Conservation (phyloP, 2,113 vertebrate genomes). For the Pseudopipra pipra region DNA sequence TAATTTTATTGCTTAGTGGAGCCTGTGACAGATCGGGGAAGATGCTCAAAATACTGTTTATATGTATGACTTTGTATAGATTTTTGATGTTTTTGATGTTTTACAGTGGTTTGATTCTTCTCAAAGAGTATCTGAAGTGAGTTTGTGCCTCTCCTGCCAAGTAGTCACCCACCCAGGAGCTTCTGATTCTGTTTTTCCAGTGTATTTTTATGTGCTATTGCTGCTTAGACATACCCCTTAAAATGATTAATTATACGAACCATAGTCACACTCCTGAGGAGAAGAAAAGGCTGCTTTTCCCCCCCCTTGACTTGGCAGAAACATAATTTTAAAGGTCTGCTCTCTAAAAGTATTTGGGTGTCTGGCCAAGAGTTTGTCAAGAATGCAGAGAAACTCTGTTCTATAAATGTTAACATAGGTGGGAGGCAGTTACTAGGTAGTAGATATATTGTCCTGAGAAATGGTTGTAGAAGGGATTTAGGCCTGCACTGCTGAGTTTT, state of each 20-base stretch:
- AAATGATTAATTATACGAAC: neutral
- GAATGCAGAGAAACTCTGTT: neutral
- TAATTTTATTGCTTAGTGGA: neutral
- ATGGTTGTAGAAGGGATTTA: neutral
- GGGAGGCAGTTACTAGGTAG: neutral
- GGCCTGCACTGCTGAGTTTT: neutral
- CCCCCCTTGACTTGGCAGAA: neutral
- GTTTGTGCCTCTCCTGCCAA: neutral
- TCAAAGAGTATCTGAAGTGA: neutral
- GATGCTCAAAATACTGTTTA: neutral
- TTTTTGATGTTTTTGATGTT: neutral
- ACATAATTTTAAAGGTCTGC: neutral
- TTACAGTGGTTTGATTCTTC: neutral
- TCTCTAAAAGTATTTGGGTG: neutral
- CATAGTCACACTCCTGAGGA: neutral
- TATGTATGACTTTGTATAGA: neutral
- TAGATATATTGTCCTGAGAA: neutral
- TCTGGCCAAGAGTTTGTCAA: conserved; percentile 7
- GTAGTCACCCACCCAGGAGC: neutral
- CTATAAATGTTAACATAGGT: neutral
- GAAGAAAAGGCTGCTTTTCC: neutral
- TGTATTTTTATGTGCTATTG: neutral
- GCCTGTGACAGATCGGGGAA: neutral
- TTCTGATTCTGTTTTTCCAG: neutral
- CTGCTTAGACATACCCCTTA: neutral